phyloP scores from a whole-genome alignment of 2,113 vertebrate species.

The Pachyramphus minor region DNA sequence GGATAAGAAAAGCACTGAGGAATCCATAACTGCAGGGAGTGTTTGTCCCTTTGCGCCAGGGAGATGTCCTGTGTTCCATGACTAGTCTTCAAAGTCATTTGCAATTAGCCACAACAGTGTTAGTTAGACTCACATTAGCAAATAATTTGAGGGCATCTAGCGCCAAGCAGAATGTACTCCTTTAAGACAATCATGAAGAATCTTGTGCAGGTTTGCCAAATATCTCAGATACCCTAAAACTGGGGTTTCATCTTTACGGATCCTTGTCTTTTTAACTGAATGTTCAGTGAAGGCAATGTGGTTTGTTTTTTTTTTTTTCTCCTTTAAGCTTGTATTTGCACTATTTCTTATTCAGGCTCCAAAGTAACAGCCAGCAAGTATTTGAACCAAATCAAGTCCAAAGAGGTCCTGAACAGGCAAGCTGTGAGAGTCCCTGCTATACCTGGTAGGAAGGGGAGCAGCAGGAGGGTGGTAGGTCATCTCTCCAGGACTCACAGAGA shows the following conservation, averaged over 20 bases:
- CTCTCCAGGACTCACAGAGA: neutral
- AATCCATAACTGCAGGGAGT: neutral
- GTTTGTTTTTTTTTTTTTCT: neutral
- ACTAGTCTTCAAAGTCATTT: neutral
- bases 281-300: neutral
- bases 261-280: neutral
- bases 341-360: constrained; percentile 26
- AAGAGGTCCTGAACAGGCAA: neutral
- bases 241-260: neutral
- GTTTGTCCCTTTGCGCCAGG: neutral
- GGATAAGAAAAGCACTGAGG: constrained; percentile 7
- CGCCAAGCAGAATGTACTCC: neutral
- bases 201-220: neutral
- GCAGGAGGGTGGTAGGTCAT: neutral
- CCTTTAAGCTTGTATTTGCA: constrained; percentile 40
- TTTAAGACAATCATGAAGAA: constrained; percentile 2
- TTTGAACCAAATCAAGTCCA: constrained; percentile 22
- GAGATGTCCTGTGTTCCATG: neutral
- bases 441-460: neutral
- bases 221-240: neutral
- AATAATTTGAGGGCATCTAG: neutral
- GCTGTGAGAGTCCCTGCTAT: neutral
- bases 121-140: constrained; percentile 1
- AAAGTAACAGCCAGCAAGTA: neutral
- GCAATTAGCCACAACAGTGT: neutral